These are phyloP conservation scores for Chromobotia macracanthus DNA, from an alignment of 2,797 vertebrate species.

Conservation along the genomic window DNA sequence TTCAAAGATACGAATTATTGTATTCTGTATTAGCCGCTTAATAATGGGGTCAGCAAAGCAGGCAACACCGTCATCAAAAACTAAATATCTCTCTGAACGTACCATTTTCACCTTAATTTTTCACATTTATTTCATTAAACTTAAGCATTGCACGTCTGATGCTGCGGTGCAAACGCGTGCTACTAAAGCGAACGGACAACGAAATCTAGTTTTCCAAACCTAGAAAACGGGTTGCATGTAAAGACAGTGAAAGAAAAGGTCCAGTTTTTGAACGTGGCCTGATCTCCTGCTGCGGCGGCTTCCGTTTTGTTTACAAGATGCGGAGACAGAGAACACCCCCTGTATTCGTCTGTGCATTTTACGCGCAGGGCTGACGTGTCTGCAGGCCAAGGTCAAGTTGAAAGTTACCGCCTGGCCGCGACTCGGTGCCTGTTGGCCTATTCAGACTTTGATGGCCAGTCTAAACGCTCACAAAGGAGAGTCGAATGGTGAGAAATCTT, in stretches of 20 bases:
- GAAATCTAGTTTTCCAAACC: constrained; percentile 5
- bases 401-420: constrained; percentile 86
- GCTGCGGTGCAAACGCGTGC: not conserved
- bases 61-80: not conserved
- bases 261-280: constrained; percentile 1
- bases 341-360: constrained; percentile 71
- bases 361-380: constrained; percentile 80
- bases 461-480: constrained; percentile 77
- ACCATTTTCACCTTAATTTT: not conserved
- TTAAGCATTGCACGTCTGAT: not conserved
- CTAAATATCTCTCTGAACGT: too few relatives aligned
- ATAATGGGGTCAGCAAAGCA: not conserved
- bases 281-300: constrained; percentile 40
- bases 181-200: constrained; percentile 10
- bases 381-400: constrained; percentile 99
- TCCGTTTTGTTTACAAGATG: constrained; percentile 68
- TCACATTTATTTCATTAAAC: too few relatives aligned
- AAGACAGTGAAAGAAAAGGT: constrained; percentile 2
- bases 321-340: constrained; percentile 68
- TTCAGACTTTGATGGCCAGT: constrained; percentile 77
- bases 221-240: constrained; percentile 10
- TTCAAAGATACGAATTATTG: not conserved
- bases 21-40: not conserved
- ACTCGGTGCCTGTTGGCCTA: constrained; percentile 79
- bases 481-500: constrained; percentile 74